These are phyloP conservation scores for Stenopsyche tienmushanensis DNA, from an alignment of 1,140 invertebrate genomes.

Conservation along the genomic window DNA sequence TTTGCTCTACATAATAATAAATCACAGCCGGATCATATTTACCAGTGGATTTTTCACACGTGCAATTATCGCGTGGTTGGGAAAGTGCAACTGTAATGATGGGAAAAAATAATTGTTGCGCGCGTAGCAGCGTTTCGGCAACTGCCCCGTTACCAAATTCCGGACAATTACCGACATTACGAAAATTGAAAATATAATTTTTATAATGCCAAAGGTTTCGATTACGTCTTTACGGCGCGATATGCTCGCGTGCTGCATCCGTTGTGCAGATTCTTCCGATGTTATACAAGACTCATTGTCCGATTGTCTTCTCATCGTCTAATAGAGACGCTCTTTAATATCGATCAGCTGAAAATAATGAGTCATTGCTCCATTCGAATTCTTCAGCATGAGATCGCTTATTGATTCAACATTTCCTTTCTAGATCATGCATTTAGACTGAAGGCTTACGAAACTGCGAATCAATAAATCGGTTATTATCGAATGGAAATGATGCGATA, in stretches of 20 bases:
- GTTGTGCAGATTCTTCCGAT: not conserved
- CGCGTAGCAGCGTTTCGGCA: conserved; percentile 11
- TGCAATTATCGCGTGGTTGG: conserved; percentile 17
- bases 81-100: conserved; percentile 23
- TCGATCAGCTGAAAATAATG: too few species aligned
- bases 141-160: conserved; percentile 13
- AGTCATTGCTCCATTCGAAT: too few species aligned
- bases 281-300: not conserved
- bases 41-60: conserved; percentile 23
- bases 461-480: too few species aligned
- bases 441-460: too few species aligned
- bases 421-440: too few species aligned
- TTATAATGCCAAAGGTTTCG: conserved; percentile 15
- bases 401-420: too few species aligned
- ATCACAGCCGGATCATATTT: conserved; percentile 12
- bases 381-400: too few species aligned
- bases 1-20: conserved; percentile 8
- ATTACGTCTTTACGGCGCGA: not conserved
- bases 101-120: conserved; percentile 16
- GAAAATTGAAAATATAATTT: conserved; percentile 4
- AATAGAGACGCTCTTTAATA: not conserved
- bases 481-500: too few species aligned
- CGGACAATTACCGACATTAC: conserved; percentile 14
- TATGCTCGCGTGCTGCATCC: not conserved
- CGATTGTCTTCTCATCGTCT: not conserved